These are phyloP conservation scores for Pristionchus fissidentatus DNA, from an alignment of 2,888 invertebrate species.

Conservation along the genomic window DNA sequence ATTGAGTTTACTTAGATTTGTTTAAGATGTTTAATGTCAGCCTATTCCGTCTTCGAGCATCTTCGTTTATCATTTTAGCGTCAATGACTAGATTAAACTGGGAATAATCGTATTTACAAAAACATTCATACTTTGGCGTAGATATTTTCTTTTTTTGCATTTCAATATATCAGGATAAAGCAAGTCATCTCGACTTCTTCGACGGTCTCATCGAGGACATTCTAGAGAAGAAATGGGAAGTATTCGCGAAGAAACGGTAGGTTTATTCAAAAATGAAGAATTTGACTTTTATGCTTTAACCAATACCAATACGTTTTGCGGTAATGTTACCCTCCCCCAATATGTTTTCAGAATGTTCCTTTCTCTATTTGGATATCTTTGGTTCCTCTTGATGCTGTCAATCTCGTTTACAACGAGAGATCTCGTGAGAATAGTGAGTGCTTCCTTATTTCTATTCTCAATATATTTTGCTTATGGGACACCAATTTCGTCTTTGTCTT, in stretches of 20 bases:
- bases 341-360: constrained; percentile 57
- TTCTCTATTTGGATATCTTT: constrained; percentile 89
- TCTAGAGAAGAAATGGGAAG: constrained; percentile 97
- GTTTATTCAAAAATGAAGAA: background rate
- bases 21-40: no score
- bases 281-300: background rate
- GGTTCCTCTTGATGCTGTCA: constrained; percentile 90
- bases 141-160: no score
- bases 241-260: constrained; percentile 85
- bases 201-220: constrained; percentile 94
- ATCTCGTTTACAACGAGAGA: constrained; percentile 87
- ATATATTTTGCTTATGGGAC: no score
- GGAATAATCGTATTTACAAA: background rate
- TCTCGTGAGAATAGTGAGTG: constrained; percentile 54
- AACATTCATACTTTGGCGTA: no score
- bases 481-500: no score
- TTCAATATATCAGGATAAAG: constrained; percentile 84
- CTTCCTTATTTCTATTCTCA: no score
- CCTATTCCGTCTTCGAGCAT: no score
- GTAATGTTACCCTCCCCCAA: background rate
- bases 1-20: no score
- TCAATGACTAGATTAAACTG: background rate
- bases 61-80: no score
- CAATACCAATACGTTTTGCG: background rate
- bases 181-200: constrained; percentile 92